Percentiles rank a stretch among this genome's conserved stretches.
These are phyloP conservation scores for Tetramorium bicarinatum DNA, from an alignment of 2,888 invertebrate genomes.

Conservation along the genomic window DNA sequence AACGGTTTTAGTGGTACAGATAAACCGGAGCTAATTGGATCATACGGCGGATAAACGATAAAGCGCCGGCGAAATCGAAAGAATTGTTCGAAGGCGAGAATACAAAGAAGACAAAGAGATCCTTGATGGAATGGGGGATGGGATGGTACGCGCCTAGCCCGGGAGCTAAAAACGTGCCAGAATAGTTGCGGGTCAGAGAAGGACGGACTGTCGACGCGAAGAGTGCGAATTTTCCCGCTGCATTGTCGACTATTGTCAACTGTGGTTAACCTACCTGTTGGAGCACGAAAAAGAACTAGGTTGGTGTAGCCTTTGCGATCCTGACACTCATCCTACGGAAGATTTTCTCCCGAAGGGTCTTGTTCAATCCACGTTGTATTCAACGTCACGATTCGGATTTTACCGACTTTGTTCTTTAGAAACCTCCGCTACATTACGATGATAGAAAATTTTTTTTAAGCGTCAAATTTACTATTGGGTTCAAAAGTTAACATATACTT, in stretches of 20 bases:
- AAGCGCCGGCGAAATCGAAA: constrained; percentile 43
- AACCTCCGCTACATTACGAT: constrained; percentile 11
- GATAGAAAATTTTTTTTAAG: constrained; percentile 19
- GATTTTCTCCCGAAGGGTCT: constrained; percentile 55
- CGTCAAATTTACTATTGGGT: not conserved
- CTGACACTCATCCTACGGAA: constrained; percentile 60
- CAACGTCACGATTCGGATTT: constrained; percentile 58
- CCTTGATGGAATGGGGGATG: constrained; percentile 17
- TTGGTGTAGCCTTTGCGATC: constrained; percentile 58
- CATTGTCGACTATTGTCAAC: constrained; percentile 80
- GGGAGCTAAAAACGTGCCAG: constrained; percentile 54
- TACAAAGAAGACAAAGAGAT: constrained; percentile 52
- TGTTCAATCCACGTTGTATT: constrained; percentile 51
- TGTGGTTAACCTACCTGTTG: constrained; percentile 81
- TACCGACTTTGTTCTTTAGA: constrained; percentile 40
- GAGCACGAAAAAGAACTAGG: constrained; percentile 68
- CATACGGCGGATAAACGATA: constrained; percentile 39
- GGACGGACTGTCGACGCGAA: constrained; percentile 30
- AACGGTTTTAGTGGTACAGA: constrained; percentile 24
- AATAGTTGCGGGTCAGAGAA: constrained; percentile 20
- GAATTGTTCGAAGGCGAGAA: constrained; percentile 48
- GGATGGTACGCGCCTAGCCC: constrained; percentile 27
- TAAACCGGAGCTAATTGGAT: constrained; percentile 41
- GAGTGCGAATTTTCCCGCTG: constrained; percentile 73
- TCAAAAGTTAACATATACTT: not conserved